Base-by-base conservation (phyloP, 1,140 invertebrate genomes). In the Heliconius himera region DNA sequence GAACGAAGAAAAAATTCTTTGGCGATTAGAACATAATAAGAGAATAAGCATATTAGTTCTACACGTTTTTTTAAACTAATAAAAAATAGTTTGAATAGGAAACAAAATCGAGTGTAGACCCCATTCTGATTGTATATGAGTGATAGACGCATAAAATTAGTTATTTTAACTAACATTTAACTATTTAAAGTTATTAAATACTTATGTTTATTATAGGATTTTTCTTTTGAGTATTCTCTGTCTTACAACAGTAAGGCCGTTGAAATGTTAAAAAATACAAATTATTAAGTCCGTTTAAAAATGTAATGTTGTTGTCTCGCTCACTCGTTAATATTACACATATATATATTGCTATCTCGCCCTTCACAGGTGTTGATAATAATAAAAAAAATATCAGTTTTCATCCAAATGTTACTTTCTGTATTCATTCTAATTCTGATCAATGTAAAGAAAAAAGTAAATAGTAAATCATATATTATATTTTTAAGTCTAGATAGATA, bases 161-260 rank as follows among this genome's bases (percentile, higher is more conserved):
- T 56, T 22, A 56, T 9, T 56, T 56, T 56, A 22, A 56, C 54
- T 56, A n/a, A 56, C 20, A n/a, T 56, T 56, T 11, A 56, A 22
- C n/a, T 56, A 56, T 56, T 56, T 56, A 56, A 56, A 56, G 54
- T 56, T 56, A 56, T 56, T 56, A 56, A 56, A 56, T 56, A 56
- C 54, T 56, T 56, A 56, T 56, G 3, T 56, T 56, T 56, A 56
- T 22, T 22, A 56, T 22, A 56, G 54, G 54, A 56, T 56, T 22
- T 56, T 56, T 51, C 8, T 56, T 8, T 56, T 56, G 54, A 56
- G 54, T 56, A 56, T 56, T 56, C 13, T 54, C n/a, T 56, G 54
- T 56, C 54, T 51, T 51, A 51, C 49, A 51, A 51, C 49, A 51
- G 49, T 51, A 51, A 56, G n/a, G 54, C 54, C 54, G n/a, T 56